Percentiles rank a stretch among this genome's conserved stretches.
Evolutionary conservation across 2,888 invertebrate genomes (phyloP).

Genomic region (Helicoverpa assulta): DNA sequence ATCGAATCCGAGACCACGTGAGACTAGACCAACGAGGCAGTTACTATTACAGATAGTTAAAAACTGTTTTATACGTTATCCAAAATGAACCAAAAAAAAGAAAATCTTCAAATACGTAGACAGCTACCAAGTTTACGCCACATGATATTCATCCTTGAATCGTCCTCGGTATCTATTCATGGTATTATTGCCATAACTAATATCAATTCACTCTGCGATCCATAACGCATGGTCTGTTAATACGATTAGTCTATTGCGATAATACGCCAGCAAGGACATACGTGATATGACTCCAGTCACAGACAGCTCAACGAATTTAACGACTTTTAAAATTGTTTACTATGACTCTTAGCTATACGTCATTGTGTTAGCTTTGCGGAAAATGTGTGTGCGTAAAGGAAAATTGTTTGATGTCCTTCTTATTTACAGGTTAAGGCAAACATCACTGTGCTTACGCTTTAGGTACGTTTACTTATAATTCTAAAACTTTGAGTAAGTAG

Average conservation of each 20-base stretch:
- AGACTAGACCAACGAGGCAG: too few relatives aligned
- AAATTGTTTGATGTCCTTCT: slow-evolving; percentile 5
- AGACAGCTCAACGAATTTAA: slow-evolving; percentile 14
- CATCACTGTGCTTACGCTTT: too few relatives aligned
- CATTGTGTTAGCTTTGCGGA: slow-evolving; percentile 21
- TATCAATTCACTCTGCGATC: slow-evolving; percentile 18
- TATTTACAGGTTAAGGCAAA: slow-evolving; percentile 1
- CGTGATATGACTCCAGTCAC: slow-evolving; percentile 40
- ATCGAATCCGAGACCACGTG: too few relatives aligned
- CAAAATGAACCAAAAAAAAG: too few relatives aligned
- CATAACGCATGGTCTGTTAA: slow-evolving; percentile 27
- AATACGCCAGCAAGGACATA: slow-evolving; percentile 43
- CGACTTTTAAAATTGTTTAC: slow-evolving; percentile 23
- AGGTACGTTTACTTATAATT: background rate
- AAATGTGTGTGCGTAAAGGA: slow-evolving; percentile 8
- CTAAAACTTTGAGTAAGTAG: background rate
- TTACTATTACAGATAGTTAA: too few relatives aligned
- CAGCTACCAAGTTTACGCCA: background rate
- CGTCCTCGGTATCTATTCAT: background rate
- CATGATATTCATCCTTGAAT: background rate
- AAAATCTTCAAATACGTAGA: background rate
- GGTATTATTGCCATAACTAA: slow-evolving; percentile 39
- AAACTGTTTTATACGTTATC: too few relatives aligned
- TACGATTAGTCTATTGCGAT: slow-evolving; percentile 42
- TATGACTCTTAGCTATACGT: slow-evolving; percentile 8